These are phyloP conservation scores for Trachemys scripta DNA, from an alignment of 2,113 vertebrate genomes.

Conservation along the genomic window DNA sequence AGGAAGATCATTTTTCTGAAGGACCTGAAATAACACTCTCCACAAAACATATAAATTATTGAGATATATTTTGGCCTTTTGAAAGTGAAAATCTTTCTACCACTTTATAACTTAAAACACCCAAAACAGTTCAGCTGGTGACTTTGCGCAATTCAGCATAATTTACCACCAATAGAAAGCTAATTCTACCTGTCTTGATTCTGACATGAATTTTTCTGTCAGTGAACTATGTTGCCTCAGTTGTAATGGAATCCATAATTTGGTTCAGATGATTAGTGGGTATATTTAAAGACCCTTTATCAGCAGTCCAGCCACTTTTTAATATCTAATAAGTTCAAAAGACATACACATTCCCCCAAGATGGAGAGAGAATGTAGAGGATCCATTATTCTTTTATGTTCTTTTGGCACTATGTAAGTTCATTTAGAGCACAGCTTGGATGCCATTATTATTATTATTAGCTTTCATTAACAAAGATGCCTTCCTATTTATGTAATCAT, in stretches of 20 bases:
- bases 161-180: background rate
- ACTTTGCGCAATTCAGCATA: background rate
- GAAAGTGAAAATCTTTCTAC: background rate
- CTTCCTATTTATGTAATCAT: background rate
- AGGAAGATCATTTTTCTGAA: background rate
- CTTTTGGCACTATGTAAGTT: background rate
- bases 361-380: background rate
- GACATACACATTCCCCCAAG: background rate
- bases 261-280: background rate
- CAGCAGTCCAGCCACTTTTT: background rate
- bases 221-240: background rate
- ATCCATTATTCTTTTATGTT: background rate
- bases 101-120: background rate
- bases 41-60: background rate
- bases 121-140: background rate
- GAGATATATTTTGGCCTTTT: background rate
- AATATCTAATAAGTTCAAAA: background rate
- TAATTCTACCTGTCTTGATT: background rate
- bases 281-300: background rate
- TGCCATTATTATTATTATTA: background rate
- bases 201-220: background rate
- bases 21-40: background rate
- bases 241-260: background rate
- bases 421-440: background rate
- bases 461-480: background rate